A percentile compares a stretch with the other conserved stretches of the same genome.
These are phyloP conservation scores for Cygnus atratus DNA, from an alignment of 2,113 vertebrate genomes.

Conservation along the genomic window DNA sequence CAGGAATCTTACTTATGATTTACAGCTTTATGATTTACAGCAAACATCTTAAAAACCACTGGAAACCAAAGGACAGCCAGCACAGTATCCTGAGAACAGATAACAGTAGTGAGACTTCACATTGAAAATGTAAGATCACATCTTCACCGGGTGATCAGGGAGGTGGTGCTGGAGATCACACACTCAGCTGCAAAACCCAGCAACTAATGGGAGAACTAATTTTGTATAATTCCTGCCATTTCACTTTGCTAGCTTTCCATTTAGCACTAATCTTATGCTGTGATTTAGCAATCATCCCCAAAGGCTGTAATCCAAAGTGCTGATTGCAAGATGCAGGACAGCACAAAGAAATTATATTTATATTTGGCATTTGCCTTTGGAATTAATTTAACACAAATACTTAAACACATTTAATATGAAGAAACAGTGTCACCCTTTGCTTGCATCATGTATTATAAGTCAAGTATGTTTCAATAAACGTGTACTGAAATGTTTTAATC, in stretches of 20 bases:
- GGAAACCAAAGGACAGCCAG: not conserved
- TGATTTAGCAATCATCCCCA: not conserved
- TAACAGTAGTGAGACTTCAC: not conserved
- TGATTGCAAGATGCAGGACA: not conserved
- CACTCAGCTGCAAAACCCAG: not conserved
- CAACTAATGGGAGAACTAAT: not conserved
- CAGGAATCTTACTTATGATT: too few relatives aligned
- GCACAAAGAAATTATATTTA: slow-evolving; percentile 11
- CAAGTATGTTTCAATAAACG: not conserved
- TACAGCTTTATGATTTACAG: not conserved
- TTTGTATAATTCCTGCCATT: not conserved
- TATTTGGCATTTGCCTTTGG: slow-evolving; percentile 2
- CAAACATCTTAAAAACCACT: not conserved
- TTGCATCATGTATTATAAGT: not conserved
- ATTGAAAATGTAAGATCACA: not conserved
- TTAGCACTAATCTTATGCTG: not conserved
- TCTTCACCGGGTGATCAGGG: not conserved
- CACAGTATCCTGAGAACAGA: not conserved
- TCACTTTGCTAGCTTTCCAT: not conserved
- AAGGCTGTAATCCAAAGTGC: not conserved
- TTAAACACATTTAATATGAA: not conserved
- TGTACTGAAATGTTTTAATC: not conserved
- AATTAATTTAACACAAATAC: slow-evolving; percentile 14
- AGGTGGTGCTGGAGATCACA: not conserved
- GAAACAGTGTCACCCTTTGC: not conserved